A percentile compares a stretch with the other conserved stretches of the same genome.
These are phyloP conservation scores for Tolypeutes matacus DNA, from an alignment of 2,797 vertebrate genomes.

Conservation along the genomic window DNA sequence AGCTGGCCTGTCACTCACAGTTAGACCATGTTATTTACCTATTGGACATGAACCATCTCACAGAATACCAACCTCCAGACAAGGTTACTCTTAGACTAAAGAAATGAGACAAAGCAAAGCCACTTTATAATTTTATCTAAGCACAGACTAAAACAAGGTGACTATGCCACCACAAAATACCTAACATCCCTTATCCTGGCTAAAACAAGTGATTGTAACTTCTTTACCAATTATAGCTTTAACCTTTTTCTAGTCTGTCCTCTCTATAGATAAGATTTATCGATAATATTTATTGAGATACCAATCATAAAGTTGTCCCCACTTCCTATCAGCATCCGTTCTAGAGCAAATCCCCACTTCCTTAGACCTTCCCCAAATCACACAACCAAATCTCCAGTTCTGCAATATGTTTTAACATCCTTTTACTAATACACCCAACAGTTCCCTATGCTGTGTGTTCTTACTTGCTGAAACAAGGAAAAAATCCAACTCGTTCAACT, in stretches of 20 bases:
- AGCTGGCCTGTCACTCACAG: background rate
- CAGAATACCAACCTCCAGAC: constrained; percentile 9
- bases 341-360: background rate
- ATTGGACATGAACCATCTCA: constrained; percentile 20
- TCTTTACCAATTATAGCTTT: constrained; percentile 2
- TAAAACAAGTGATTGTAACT: constrained; percentile 18
- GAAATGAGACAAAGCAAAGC: constrained; percentile 41
- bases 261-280: background rate
- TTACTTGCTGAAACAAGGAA: background rate
- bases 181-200: background rate
- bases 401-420: constrained; percentile 7
- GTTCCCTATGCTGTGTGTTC: background rate
- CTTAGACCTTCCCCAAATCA: background rate
- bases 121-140: constrained; percentile 56
- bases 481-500: background rate
- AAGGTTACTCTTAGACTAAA: background rate
- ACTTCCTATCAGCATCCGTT: background rate
- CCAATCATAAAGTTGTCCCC: constrained; percentile 19
- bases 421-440: background rate
- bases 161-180: constrained; percentile 1
- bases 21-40: constrained; percentile 1
- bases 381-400: constrained; percentile 20
- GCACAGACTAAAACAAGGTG: background rate
- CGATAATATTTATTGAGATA: constrained; percentile 29
- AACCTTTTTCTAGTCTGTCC: constrained; percentile 38